Base-by-base conservation (phyloP, 2,888 invertebrate genomes). In the Sinotaia quadrata region DNA sequence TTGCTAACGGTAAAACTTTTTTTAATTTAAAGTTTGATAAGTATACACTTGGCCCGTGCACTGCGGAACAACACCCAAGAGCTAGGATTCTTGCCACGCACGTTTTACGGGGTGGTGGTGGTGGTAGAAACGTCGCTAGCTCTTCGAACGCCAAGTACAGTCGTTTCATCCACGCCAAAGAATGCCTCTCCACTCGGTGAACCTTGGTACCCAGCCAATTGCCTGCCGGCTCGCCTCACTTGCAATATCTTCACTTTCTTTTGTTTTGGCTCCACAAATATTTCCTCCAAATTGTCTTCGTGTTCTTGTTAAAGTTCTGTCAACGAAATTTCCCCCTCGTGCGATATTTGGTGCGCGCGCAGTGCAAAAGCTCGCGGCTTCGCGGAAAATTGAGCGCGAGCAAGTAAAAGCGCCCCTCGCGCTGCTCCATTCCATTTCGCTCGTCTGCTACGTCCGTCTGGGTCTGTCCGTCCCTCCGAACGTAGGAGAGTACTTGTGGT, bases 221-320 rank as follows among this genome's bases (percentile, higher is more conserved):
- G 27, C 27, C 24, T 31, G 21, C 27, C 27, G 54, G 54, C 27
- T 54, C 54, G 54, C 54, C 54, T 54, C 54, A 24, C 54, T 24
- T 24, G 54, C 10, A 21, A 24, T 54, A 54, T 54, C 24, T 54
- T 27, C 54, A 54, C 54, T 54, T 54, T 54, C 54, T 54, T 54
- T 54, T 54, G 54, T 29, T 54, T 54, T 54, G 24, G 5, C 54
- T 54, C 33, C 54, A 5, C 27, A 27, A 27, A 21, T 54, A 21
- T 29, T 21, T 54, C 54, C 54, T 31, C 27, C 54, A 27, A 54
- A 54, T 54, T 24, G 54, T 54, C 54, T 27, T 8, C 54, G 27
- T 54, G 5, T 29, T 54, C 54, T 8, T 24, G 54, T 18, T 41
- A 10, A 41, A 41, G 41, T 27, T 27, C 54, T 27, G 27, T 51